Conservation (phyloP, 2,888 invertebrate species). For the Drosophila dives region DNA sequence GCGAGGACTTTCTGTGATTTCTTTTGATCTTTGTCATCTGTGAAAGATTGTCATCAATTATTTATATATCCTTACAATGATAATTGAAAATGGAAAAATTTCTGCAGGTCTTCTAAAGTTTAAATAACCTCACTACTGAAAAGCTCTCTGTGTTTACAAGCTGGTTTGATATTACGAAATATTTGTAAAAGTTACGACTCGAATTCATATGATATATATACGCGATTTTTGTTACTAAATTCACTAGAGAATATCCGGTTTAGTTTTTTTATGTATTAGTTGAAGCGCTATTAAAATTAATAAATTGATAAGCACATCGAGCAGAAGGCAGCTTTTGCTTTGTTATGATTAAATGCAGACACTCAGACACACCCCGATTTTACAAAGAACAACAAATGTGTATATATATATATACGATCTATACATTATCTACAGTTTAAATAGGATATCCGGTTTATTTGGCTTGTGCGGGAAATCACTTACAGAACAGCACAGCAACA, state of each 20-base stretch:
- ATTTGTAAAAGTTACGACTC: constrained; percentile 7
- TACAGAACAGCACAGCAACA: constrained; percentile 96
- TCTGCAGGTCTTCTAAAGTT: constrained; percentile 20
- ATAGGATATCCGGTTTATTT: constrained; percentile 33
- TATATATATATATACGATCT: constrained; percentile 28
- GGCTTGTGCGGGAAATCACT: constrained; percentile 84
- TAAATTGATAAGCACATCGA: constrained; percentile 60
- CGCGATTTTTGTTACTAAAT: constrained; percentile 1
- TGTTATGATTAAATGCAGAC: constrained; percentile 55
- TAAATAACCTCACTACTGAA: constrained; percentile 32
- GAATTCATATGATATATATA: neutral
- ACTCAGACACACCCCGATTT: constrained; percentile 63
- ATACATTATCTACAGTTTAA: constrained; percentile 69
- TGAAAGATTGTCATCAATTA: constrained; percentile 38
- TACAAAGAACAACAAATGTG: constrained; percentile 57
- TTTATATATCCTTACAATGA: constrained; percentile 6
- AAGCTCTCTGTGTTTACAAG: constrained; percentile 60
- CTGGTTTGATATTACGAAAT: constrained; percentile 44
- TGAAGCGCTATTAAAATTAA: constrained; percentile 56
- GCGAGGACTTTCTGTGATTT: constrained; percentile 93
- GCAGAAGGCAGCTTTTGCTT: constrained; percentile 36
- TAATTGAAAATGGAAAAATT: constrained; percentile 10
- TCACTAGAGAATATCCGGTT: constrained; percentile 7
- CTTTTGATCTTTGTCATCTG: constrained; percentile 96
- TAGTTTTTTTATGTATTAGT: constrained; percentile 60